Evolutionary conservation across 30 jellyfish, hydroid and myxozoan species (phyloP).

Genomic region (Euphysa ruthae): DNA sequence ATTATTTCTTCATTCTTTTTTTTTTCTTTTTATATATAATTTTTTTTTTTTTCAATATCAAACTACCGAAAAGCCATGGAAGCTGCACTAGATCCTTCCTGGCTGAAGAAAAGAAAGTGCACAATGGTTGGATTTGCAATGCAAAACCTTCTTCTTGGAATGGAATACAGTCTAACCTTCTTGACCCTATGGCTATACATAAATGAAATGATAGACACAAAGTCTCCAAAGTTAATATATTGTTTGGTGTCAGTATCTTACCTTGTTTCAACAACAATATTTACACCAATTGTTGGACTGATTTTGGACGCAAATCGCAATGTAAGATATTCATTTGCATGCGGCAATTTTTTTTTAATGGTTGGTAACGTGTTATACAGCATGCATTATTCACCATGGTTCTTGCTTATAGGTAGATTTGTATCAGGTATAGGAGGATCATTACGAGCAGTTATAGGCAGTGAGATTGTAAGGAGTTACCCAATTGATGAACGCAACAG

Average conservation of each 20-base stretch:
- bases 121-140: slow-evolving; percentile 10
- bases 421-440: slow-evolving; percentile 41
- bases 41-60: too few relatives aligned
- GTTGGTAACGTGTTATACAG: slow-evolving; percentile 37
- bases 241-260: slow-evolving; percentile 26
- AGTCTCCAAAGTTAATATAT: slow-evolving; percentile 9
- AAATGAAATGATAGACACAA: neutral
- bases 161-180: slow-evolving; percentile 29
- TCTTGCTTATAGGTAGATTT: slow-evolving; percentile 30
- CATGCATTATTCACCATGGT: slow-evolving; percentile 36
- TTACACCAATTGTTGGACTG: slow-evolving; percentile 17
- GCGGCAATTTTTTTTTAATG: slow-evolving; percentile 18
- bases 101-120: slow-evolving; percentile 12
- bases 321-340: neutral
- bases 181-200: slow-evolving; percentile 29
- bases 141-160: slow-evolving; percentile 10
- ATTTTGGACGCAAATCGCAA: slow-evolving; percentile 19
- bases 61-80: too few relatives aligned
- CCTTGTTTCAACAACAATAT: slow-evolving; percentile 3
- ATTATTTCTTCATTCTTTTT: too few relatives aligned
- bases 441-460: slow-evolving; percentile 19
- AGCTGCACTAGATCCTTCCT: too few relatives aligned
- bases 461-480: slow-evolving; percentile 23
- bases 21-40: too few relatives aligned
- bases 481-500: slow-evolving; percentile 2